Percentiles rank a stretch among this genome's conserved stretches.
Conservation (phyloP, 2,113 vertebrate genomes). For the Sterna hirundo region DNA sequence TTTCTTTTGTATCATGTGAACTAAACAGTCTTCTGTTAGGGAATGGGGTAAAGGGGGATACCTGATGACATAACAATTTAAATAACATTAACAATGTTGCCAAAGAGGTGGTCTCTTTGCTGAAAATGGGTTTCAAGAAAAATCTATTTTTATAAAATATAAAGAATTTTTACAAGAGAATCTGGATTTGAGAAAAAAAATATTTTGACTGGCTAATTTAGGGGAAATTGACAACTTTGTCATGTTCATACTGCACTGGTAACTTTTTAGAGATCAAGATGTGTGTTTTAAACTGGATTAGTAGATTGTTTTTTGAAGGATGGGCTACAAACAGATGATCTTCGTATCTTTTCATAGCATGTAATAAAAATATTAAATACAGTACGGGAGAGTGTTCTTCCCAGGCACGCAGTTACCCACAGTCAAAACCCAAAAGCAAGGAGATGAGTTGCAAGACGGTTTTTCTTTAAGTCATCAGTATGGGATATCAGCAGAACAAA, state of each 20-base stretch:
- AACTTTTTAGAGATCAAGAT: slow-evolving; percentile 99
- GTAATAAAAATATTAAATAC: slow-evolving; percentile 95
- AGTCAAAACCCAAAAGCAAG: slow-evolving; percentile 99
- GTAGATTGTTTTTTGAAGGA: slow-evolving; percentile 99
- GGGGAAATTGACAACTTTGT: slow-evolving; percentile 98
- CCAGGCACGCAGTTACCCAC: slow-evolving; percentile 94
- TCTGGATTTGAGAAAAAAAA: slow-evolving; percentile 99
- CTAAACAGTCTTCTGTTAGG: slow-evolving; percentile 97
- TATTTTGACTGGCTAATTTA: slow-evolving; percentile 99
- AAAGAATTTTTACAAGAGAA: slow-evolving; percentile 99
- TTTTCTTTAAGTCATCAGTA: slow-evolving; percentile 98
- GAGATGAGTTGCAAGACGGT: slow-evolving; percentile 97
- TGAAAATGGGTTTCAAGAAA: slow-evolving; percentile 99
- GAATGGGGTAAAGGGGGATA: slow-evolving; percentile 91
- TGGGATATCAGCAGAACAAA: slow-evolving; percentile 93
- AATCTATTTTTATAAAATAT: slow-evolving; percentile 99
- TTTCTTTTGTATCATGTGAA: slow-evolving; percentile 93
- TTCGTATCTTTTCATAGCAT: slow-evolving; percentile 99
- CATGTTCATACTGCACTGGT: slow-evolving; percentile 99
- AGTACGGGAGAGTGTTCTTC: slow-evolving; percentile 94
- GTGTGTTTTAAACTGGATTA: slow-evolving; percentile 98
- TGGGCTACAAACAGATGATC: slow-evolving; percentile 98
- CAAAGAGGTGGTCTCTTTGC: slow-evolving; percentile 99
- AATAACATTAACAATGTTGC: slow-evolving; percentile 98
- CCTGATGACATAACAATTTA: slow-evolving; percentile 99